Conservation (phyloP, 2,113 vertebrate genomes). For the Pimephales promelas region DNA sequence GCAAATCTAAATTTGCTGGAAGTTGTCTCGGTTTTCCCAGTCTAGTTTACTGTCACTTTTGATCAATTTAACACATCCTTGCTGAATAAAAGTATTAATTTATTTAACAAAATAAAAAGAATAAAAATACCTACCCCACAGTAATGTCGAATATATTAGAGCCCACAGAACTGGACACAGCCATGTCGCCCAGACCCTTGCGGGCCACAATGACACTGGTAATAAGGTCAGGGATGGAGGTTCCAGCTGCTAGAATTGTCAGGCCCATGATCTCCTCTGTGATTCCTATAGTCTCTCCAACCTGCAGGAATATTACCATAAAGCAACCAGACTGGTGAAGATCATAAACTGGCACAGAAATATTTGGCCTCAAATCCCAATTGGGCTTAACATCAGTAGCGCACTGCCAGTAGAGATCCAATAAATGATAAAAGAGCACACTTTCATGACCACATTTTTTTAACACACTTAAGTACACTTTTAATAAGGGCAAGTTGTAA, state of each 20-base stretch:
- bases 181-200: conserved; percentile 78
- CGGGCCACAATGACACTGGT: conserved; percentile 79
- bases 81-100: neutral
- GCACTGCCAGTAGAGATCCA: neutral
- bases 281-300: conserved; percentile 75
- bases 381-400: neutral
- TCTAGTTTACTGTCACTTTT: neutral
- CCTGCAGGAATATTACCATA: conserved; percentile 53
- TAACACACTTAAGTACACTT: too few relatives aligned
- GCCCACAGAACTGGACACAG: conserved; percentile 78
- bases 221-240: conserved; percentile 78
- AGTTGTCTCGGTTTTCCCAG: too few relatives aligned
- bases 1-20: too few relatives aligned
- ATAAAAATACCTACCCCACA: conserved; percentile 44
- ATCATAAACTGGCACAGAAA: neutral
- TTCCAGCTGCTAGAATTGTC: conserved; percentile 77
- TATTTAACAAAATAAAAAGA: neutral
- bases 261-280: conserved; percentile 79
- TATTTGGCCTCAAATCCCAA: neutral
- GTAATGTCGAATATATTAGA: conserved; percentile 81
- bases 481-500: too few relatives aligned
- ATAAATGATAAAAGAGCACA: too few relatives aligned
- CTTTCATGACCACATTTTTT: too few relatives aligned
- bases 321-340: neutral
- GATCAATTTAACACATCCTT: neutral